Conservation (phyloP, 2,888 invertebrate species). For the Pammene aurita region DNA sequence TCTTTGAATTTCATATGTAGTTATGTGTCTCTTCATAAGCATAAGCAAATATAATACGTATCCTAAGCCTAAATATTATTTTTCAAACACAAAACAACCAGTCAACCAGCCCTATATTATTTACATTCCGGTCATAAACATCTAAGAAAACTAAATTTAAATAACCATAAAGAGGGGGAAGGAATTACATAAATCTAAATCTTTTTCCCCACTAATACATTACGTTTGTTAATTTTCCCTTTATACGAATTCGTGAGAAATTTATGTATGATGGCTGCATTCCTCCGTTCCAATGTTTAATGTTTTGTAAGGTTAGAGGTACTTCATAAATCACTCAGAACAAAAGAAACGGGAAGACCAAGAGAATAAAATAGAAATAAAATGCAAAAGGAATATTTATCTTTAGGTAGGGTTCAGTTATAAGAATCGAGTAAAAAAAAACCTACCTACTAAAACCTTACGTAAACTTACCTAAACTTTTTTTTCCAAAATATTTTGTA, state of each 20-base stretch:
- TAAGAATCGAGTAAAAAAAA: neutral
- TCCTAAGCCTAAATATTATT: too few species aligned
- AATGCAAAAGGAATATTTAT: slow-evolving; percentile 59
- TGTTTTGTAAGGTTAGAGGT: slow-evolving; percentile 52
- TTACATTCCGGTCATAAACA: too few species aligned
- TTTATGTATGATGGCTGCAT: slow-evolving; percentile 52
- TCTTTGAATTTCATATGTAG: too few species aligned
- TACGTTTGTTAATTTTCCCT: slow-evolving; percentile 37
- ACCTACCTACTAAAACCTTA: too few species aligned
- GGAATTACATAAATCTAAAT: slow-evolving; percentile 42
- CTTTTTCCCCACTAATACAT: slow-evolving; percentile 36
- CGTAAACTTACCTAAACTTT: too few species aligned
- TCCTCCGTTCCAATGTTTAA: slow-evolving; percentile 49
- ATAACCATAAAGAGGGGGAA: slow-evolving; percentile 36
- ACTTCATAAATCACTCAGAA: slow-evolving; percentile 53
- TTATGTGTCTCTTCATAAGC: too few species aligned
- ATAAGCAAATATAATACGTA: too few species aligned
- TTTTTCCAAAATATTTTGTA: too few species aligned
- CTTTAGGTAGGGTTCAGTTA: slow-evolving; percentile 46
- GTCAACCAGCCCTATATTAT: too few species aligned
- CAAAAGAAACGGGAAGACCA: slow-evolving; percentile 45
- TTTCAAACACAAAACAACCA: too few species aligned
- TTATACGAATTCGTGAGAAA: slow-evolving; percentile 43
- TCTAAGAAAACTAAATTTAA: slow-evolving; percentile 23
- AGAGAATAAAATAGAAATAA: slow-evolving; percentile 50